Percentiles rank a stretch among this genome's conserved stretches.
These are phyloP conservation scores for Percina caprodes DNA, from an alignment of 2,113 vertebrate genomes.

Conservation along the genomic window DNA sequence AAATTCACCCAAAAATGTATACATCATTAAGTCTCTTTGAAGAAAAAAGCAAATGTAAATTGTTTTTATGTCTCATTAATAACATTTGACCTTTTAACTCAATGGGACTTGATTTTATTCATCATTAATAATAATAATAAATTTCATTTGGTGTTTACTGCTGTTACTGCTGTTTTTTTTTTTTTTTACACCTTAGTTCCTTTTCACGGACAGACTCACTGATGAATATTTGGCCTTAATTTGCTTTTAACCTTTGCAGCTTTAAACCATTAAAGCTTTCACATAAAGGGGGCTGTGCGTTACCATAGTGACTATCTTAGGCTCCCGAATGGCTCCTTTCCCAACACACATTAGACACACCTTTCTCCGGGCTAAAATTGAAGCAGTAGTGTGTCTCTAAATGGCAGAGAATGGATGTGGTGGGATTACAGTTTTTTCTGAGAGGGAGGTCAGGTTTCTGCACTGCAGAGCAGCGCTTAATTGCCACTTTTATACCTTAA, in stretches of 20 bases:
- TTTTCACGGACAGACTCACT: neutral
- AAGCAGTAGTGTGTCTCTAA: constrained; percentile 20
- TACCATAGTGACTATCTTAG: constrained; percentile 73
- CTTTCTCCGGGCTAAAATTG: neutral
- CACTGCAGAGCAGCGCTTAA: neutral
- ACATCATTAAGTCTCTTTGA: neutral
- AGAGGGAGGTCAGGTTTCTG: constrained; percentile 15
- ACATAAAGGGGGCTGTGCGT: constrained; percentile 17
- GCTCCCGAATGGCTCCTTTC: constrained; percentile 8
- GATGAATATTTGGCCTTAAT: constrained; percentile 41
- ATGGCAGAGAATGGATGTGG: neutral
- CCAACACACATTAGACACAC: constrained; percentile 2
- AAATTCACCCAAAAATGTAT: neutral
- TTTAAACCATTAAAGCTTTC: constrained; percentile 46
- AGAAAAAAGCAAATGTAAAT: too few species aligned
- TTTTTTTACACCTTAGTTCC: neutral
- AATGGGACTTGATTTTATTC: neutral
- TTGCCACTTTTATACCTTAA: too few species aligned
- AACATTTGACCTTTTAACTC: neutral
- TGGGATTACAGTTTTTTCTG: constrained; percentile 4
- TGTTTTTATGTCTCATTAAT: neutral
- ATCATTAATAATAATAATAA: neutral
- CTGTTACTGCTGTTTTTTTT: neutral
- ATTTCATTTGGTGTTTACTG: neutral
- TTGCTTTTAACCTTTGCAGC: constrained; percentile 66